Percentiles rank a stretch among this genome's conserved stretches.
phyloP scores from a whole-genome alignment of 2,797 vertebrate species.

The Tokudaia muenninki region DNA sequence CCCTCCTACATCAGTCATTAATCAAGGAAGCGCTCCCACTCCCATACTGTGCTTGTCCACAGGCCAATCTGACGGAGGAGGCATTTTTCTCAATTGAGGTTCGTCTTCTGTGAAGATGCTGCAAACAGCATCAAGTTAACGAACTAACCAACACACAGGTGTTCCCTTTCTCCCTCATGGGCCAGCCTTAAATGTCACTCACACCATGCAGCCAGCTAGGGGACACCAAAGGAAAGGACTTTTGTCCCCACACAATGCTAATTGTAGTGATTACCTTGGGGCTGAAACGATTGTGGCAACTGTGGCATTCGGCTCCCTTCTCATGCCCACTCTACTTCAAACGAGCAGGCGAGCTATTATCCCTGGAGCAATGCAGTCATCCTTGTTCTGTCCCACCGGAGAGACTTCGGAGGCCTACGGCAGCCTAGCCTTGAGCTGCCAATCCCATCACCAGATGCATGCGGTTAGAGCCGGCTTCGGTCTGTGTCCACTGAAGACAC shows the following conservation, averaged over 20 bases:
- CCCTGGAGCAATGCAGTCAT: not conserved
- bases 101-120: not conserved
- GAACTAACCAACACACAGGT: not conserved
- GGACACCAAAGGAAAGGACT: constrained; percentile 1
- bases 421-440: not conserved
- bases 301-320: constrained; percentile 44
- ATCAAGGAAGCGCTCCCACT: not conserved
- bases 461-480: not conserved
- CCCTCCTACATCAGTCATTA: not conserved
- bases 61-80: not conserved
- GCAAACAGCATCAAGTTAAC: not conserved
- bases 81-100: not conserved
- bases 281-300: not conserved
- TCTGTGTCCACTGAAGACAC: not conserved
- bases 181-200: not conserved
- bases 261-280: not conserved
- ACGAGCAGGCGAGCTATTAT: not conserved
- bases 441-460: not conserved
- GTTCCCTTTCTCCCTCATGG: not conserved
- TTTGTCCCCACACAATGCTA: not conserved
- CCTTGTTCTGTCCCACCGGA: not conserved
- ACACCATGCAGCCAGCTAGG: not conserved
- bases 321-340: constrained; percentile 34
- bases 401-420: not conserved
- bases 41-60: not conserved